Conservation (phyloP, 2,797 vertebrate genomes). For the Sebastiscus albofasciatus region DNA sequence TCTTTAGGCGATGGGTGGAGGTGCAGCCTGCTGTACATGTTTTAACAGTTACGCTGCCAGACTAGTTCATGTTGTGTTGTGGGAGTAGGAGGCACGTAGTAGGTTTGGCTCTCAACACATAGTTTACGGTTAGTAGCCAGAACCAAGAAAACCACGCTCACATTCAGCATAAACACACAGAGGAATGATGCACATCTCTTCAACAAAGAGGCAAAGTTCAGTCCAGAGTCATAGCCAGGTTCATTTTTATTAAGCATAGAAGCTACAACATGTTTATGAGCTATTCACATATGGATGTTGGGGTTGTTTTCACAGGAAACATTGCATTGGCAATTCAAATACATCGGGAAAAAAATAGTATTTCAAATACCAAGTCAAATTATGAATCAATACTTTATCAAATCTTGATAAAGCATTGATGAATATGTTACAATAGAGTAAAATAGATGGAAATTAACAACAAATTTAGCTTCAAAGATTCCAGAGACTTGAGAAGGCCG, state of each 20-base stretch:
- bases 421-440: neutral
- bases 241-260: conserved; percentile 53
- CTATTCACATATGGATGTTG: conserved; percentile 42
- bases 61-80: neutral
- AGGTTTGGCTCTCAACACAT: neutral
- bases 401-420: neutral
- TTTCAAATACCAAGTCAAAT: neutral
- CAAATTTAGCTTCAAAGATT: neutral
- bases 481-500: neutral
- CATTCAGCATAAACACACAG: neutral
- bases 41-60: conserved; percentile 19
- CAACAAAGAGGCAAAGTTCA: neutral
- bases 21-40: neutral
- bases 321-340: neutral
- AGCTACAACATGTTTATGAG: neutral
- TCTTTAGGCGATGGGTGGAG: conserved; percentile 65
- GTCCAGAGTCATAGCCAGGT: neutral
- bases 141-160: neutral
- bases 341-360: neutral
- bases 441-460: conserved; percentile 7
- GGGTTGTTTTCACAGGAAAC: conserved; percentile 20
- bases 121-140: fast-evolving
- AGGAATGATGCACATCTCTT: neutral
- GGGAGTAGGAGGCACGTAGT: neutral
- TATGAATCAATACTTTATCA: neutral